Base-by-base conservation (phyloP, 1,140 invertebrate species). In the Heliothis subflexa region DNA sequence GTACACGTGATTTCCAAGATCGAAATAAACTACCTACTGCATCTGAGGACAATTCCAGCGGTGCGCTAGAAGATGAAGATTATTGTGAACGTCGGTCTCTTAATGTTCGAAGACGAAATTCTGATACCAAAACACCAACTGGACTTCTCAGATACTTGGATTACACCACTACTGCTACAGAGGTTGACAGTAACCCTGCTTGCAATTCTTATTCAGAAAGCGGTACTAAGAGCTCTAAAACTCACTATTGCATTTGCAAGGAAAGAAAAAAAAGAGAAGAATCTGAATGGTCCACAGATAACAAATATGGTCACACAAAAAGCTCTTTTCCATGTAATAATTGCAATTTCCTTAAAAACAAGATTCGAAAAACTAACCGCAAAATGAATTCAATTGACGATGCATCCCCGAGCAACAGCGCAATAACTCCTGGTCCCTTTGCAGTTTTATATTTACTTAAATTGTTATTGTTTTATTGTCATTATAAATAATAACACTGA, bases 61-160 rank as follows among this genome's bases (percentile, higher is more conserved):
- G 12, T 33, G 25, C 13, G n/a, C 66, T 49, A 12, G 28, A 72
- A 25, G 86, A 92, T 79, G 89, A 90, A 79, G 92, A 93, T 78
- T 94, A 94, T 81, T 94, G 91, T 81, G 93, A 94, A 85, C 85
- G 86, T 13, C 83, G 91, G 14, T 87, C 91, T n/a, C 84, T 94
- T 55, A 86, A 93, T 55, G 54, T 89, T 18, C 78, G 54, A 54
- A 84, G 81, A 78, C 79, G 89, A 79, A 82, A 89, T 85, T 84
- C 74, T 61, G 33, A 66, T 33, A 64, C 59, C 5, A 49, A 78
- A 52, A n/a, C n/a, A 33, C 16, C n/a, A 71, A 71, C 0, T 12
- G 3, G 3, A 16, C 1, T 55, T 18, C 2, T 64, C 12, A 18
- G 33, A 18, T 12, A 64, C 16, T 10, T 64, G 4, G 9, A 16